Conservation (phyloP, 2,888 invertebrate species). For the Calameuta filiformis region DNA sequence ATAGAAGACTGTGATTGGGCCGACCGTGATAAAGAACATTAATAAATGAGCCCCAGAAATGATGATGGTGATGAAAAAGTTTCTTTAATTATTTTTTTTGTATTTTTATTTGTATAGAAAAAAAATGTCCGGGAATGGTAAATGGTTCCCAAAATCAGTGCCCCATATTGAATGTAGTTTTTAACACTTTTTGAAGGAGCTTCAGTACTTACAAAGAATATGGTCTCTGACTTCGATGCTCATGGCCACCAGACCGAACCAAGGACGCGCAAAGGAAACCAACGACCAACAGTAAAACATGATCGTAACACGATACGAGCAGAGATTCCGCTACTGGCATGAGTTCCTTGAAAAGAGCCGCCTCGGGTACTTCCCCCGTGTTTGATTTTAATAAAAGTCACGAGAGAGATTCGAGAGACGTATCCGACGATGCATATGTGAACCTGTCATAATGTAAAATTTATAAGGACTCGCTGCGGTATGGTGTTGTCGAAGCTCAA, state of each 20-base stretch:
- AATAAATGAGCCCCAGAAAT: constrained; percentile 15
- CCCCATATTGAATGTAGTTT: background rate
- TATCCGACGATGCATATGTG: no score
- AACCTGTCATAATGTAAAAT: background rate
- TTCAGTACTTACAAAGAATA: background rate
- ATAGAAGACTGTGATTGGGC: constrained; percentile 42
- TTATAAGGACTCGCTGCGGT: no score
- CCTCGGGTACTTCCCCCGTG: background rate
- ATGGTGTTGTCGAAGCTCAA: background rate
- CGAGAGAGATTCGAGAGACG: background rate
- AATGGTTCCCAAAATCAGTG: background rate
- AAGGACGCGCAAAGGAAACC: constrained; percentile 17
- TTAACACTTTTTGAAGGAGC: background rate
- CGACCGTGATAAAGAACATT: constrained; percentile 39
- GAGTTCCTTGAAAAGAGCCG: background rate
- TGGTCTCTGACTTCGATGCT: background rate
- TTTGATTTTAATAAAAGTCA: background rate
- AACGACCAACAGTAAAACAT: background rate
- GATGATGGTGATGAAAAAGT: background rate
- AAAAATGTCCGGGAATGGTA: background rate
- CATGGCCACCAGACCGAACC: constrained; percentile 21
- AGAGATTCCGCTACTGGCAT: background rate
- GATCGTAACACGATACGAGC: background rate
- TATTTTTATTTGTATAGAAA: background rate
- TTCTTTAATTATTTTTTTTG: background rate